These are phyloP conservation scores for Pycnonotus jocosus DNA, from an alignment of 2,113 vertebrate species.

Conservation along the genomic window DNA sequence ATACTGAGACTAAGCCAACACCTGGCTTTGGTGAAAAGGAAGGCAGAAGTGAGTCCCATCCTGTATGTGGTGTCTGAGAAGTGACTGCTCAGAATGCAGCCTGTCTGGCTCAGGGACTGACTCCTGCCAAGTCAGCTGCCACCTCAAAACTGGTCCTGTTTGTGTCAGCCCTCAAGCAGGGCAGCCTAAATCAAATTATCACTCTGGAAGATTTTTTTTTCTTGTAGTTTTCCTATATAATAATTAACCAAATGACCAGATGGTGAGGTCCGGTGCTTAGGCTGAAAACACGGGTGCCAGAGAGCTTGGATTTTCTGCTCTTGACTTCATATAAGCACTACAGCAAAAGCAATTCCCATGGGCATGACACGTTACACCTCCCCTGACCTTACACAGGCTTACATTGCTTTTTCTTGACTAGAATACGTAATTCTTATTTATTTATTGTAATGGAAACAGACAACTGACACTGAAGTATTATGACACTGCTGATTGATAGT, in stretches of 20 bases:
- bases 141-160: neutral
- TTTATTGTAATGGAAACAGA: constrained; percentile 41
- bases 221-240: neutral
- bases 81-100: neutral
- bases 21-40: neutral
- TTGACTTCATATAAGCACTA: neutral
- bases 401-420: neutral
- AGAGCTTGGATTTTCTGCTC: neutral
- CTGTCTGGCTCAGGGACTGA: neutral
- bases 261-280: neutral
- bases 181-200: neutral
- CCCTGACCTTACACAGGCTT: neutral
- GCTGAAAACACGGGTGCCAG: neutral
- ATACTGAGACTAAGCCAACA: neutral
- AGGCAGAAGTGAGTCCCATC: neutral
- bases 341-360: neutral
- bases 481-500: constrained; percentile 34
- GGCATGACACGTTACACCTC: neutral
- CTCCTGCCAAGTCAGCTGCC: neutral
- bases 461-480: constrained; percentile 10
- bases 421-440: constrained; percentile 47
- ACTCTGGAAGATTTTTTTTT: neutral
- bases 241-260: neutral
- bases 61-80: neutral
- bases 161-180: neutral